Conservation (phyloP, 2,888 invertebrate species). For the Folsomia manolachei region DNA sequence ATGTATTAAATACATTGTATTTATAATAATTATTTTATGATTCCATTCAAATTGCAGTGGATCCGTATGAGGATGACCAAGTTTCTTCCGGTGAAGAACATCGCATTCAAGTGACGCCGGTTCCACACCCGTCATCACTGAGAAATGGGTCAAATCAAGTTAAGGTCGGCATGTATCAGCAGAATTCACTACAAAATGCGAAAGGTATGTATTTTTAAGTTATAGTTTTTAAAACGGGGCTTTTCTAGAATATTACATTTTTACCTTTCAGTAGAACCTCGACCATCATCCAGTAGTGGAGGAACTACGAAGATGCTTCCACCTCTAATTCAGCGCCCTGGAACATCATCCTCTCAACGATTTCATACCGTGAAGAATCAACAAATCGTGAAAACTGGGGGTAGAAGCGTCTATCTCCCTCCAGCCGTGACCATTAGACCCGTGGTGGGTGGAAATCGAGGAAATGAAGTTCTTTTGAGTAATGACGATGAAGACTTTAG, state of each 20-base stretch:
- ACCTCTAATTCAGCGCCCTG: background rate
- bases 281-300: background rate
- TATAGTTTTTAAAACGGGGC: background rate
- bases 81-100: background rate
- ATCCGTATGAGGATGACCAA: background rate
- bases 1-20: too few relatives aligned
- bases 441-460: background rate
- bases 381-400: too few relatives aligned
- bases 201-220: too few relatives aligned
- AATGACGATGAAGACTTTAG: constrained; percentile 8
- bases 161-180: too few relatives aligned
- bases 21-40: too few relatives aligned
- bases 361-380: background rate
- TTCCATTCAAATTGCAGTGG: background rate
- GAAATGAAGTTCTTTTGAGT: background rate
- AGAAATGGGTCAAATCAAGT: too few relatives aligned
- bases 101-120: too few relatives aligned
- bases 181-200: too few relatives aligned
- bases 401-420: background rate
- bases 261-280: background rate
- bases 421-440: background rate
- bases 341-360: background rate
- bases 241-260: background rate
- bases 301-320: background rate
- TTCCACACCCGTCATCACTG: too few relatives aligned